Evolutionary conservation across 2,888 invertebrate species (phyloP).

Genomic region (Oxytorus armatus): DNA sequence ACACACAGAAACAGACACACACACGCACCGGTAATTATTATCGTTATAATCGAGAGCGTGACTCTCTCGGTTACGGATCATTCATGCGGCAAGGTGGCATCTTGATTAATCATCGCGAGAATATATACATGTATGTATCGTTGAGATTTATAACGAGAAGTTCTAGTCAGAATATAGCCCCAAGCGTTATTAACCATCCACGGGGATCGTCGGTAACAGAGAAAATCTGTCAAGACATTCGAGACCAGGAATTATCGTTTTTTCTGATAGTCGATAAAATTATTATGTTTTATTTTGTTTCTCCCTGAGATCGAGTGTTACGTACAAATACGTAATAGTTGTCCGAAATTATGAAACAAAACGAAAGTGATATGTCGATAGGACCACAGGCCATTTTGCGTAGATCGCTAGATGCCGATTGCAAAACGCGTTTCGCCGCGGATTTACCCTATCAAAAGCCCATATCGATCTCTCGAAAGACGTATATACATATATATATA

Average conservation of each 20-base stretch:
- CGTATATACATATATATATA: slow-evolving; percentile 3
- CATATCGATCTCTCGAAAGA: slow-evolving; percentile 56
- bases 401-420: slow-evolving; percentile 36
- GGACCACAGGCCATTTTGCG: too few relatives aligned
- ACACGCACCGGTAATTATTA: slow-evolving; percentile 52
- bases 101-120: slow-evolving; percentile 61
- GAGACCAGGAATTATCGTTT: not conserved
- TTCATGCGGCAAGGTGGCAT: slow-evolving; percentile 64
- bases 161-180: not conserved
- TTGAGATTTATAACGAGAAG: slow-evolving; percentile 44
- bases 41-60: slow-evolving; percentile 59
- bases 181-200: slow-evolving; percentile 16
- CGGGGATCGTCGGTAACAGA: not conserved
- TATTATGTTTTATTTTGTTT: too few relatives aligned
- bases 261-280: too few relatives aligned
- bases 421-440: slow-evolving; percentile 38
- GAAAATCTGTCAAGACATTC: not conserved
- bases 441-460: slow-evolving; percentile 45
- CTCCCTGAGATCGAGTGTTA: too few relatives aligned
- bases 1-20: not conserved
- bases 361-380: too few relatives aligned
- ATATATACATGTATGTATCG: slow-evolving; percentile 31
- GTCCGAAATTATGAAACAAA: not conserved
- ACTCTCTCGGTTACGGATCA: slow-evolving; percentile 51
- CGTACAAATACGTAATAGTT: too few relatives aligned